phyloP scores from a whole-genome alignment of 1,140 invertebrate genomes.

The Panulirus ornatus region DNA sequence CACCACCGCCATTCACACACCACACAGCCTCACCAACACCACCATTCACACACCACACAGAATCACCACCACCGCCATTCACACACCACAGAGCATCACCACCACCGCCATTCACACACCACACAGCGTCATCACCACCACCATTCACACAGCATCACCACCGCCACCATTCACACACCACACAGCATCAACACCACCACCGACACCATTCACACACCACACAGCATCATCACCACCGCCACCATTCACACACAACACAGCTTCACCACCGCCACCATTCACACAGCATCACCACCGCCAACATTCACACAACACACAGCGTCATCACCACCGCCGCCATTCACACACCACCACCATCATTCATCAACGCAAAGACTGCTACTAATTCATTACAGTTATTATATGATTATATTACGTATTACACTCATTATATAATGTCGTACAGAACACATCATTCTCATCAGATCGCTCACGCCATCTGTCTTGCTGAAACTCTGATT shows the following conservation, averaged over 20 bases:
- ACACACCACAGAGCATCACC: neutral
- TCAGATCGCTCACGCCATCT: no score
- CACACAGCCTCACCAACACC: neutral
- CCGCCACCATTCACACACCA: neutral
- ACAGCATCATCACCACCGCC: constrained; percentile 4
- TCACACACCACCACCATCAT: no score
- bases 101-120: neutral
- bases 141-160: neutral
- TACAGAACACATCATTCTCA: no score
- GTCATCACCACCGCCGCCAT: neutral
- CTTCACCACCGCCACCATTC: neutral
- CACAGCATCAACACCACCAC: neutral
- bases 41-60: neutral
- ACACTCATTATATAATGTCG: no score
- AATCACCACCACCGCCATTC: neutral
- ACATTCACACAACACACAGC: neutral
- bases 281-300: neutral
- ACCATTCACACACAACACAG: neutral
- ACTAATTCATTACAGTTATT: no score
- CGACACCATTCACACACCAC: neutral
- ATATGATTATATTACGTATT: no score
- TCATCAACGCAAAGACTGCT: no score
- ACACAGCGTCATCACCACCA: neutral
- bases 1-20: neutral
- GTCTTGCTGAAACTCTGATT: no score